These are phyloP conservation scores for Struthidea cinerea DNA, from an alignment of 2,113 vertebrate species.

Conservation along the genomic window DNA sequence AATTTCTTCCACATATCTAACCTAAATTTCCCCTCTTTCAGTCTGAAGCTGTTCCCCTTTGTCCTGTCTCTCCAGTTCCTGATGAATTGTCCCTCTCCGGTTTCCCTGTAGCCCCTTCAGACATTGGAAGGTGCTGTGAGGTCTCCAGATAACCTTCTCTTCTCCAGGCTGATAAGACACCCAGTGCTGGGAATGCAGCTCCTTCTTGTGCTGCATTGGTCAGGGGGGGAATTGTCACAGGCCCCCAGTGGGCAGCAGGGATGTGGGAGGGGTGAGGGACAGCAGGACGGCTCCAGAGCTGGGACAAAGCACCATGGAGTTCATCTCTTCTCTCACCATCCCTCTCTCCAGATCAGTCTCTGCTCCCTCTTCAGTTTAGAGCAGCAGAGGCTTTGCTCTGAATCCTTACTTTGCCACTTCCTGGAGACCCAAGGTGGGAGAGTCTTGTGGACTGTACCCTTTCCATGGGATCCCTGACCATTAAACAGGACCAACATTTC, in stretches of 20 bases:
- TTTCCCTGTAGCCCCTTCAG: neutral
- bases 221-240: accelerated
- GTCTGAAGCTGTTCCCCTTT: neutral
- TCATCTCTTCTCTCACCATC: neutral
- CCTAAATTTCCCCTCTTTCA: neutral
- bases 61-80: neutral
- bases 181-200: neutral
- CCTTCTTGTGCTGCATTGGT: neutral
- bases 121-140: neutral
- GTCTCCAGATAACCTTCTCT: neutral
- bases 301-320: neutral
- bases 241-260: neutral
- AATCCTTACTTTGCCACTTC: neutral
- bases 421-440: neutral
- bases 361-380: neutral
- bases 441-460: neutral
- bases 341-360: neutral
- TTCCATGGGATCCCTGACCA: neutral
- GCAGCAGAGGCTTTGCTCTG: neutral
- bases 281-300: neutral
- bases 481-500: neutral
- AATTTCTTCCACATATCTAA: neutral
- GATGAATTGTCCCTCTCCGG: neutral
- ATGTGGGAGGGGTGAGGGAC: neutral
- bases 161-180: neutral